These are phyloP conservation scores for Glyptemys insculpta DNA, from an alignment of 2,797 vertebrate species.

Conservation along the genomic window DNA sequence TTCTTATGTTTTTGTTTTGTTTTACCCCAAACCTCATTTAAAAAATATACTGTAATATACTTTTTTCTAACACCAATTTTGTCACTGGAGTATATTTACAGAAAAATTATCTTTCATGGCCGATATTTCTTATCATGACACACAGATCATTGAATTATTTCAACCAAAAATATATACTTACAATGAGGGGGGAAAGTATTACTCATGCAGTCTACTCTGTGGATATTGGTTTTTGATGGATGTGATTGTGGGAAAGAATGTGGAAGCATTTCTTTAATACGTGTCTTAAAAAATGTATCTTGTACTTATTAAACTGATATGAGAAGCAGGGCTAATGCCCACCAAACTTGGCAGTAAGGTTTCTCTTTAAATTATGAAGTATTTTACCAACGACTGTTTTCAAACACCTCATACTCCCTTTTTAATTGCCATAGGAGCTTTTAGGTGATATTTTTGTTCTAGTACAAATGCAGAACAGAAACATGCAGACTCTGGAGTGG, in stretches of 20 bases:
- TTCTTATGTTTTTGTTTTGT: background rate
- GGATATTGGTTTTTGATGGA: background rate
- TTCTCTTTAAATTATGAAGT: background rate
- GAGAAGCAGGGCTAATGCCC: background rate
- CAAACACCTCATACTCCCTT: accelerated
- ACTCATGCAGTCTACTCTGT: background rate
- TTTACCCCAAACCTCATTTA: background rate
- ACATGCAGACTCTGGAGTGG: background rate
- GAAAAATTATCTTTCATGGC: background rate
- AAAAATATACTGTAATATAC: background rate
- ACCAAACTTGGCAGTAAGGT: background rate
- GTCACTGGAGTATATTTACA: background rate
- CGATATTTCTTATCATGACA: background rate
- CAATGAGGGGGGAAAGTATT: background rate
- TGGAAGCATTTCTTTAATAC: conserved; percentile 7
- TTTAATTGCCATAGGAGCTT: background rate
- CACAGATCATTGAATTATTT: background rate
- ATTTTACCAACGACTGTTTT: background rate
- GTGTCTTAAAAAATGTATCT: background rate
- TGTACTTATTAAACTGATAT: background rate
- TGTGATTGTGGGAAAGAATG: background rate
- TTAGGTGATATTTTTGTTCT: background rate
- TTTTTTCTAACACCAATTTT: background rate
- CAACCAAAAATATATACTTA: background rate
- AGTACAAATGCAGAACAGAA: background rate